phyloP scores from a whole-genome alignment of 2,888 invertebrate genomes.

The Lomographa bimaculata region DNA sequence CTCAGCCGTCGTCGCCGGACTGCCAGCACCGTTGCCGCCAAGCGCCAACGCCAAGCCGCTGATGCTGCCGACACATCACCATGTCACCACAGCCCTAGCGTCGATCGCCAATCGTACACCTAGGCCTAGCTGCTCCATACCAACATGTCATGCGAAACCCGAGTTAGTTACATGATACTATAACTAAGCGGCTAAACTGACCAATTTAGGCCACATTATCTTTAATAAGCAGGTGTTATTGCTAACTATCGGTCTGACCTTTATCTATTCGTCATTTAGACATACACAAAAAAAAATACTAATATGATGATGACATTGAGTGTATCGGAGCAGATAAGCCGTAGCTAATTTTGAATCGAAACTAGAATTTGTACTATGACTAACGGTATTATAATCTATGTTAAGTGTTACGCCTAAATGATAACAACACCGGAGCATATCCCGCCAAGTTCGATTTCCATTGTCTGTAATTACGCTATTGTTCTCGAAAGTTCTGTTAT shows the following conservation, averaged over 20 bases:
- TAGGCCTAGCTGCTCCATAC: slow-evolving; percentile 72
- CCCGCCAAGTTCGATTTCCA: slow-evolving; percentile 60
- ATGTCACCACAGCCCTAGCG: slow-evolving; percentile 80
- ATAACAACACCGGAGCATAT: slow-evolving; percentile 48
- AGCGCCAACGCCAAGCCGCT: slow-evolving; percentile 83
- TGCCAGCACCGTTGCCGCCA: slow-evolving; percentile 75
- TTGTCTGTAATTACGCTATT: slow-evolving; percentile 34
- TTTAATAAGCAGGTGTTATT: slow-evolving; percentile 17
- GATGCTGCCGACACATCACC: slow-evolving; percentile 83
- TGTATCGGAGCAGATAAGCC: slow-evolving; percentile 73
- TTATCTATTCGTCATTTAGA: slow-evolving; percentile 28
- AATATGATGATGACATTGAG: slow-evolving; percentile 31
- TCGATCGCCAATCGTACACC: slow-evolving; percentile 45
- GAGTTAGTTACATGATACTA: slow-evolving; percentile 7
- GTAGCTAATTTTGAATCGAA: slow-evolving; percentile 51
- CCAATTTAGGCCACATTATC: no score
- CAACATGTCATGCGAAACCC: slow-evolving; percentile 24
- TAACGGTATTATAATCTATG: slow-evolving; percentile 35
- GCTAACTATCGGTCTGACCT: not conserved
- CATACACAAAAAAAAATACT: slow-evolving; percentile 26
- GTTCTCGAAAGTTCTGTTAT: slow-evolving; percentile 41
- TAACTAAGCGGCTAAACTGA: not conserved
- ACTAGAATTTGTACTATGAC: slow-evolving; percentile 42
- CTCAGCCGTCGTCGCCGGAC: slow-evolving; percentile 59
- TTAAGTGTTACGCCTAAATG: slow-evolving; percentile 40